A percentile compares a stretch with the other conserved stretches of the same genome.
Evolutionary conservation across 2,113 vertebrate species (phyloP).

Genomic region (Chloebia gouldiae): DNA sequence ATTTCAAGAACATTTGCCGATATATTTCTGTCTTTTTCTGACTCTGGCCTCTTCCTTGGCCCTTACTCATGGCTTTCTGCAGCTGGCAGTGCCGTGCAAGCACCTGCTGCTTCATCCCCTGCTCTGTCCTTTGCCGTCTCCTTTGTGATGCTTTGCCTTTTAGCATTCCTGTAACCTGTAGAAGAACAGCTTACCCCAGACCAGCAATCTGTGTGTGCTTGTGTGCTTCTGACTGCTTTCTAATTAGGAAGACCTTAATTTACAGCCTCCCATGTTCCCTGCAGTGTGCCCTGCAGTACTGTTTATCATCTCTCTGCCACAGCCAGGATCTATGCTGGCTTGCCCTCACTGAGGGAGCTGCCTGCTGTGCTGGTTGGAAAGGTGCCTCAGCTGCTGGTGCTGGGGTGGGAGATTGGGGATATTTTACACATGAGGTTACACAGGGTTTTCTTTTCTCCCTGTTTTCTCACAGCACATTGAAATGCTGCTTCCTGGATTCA

Average conservation of each 20-base stretch:
- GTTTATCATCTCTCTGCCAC: background rate
- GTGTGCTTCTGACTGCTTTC: background rate
- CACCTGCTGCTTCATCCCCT: background rate
- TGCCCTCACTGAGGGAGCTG: background rate
- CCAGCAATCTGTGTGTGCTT: background rate
- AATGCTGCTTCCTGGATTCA: background rate
- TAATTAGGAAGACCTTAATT: conserved; percentile 37
- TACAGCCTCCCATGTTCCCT: background rate
- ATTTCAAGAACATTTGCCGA: background rate
- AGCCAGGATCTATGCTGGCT: background rate
- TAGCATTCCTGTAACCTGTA: background rate
- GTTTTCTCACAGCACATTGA: background rate
- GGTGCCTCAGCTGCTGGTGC: background rate
- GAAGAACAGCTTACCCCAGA: background rate
- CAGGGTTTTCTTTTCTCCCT: background rate
- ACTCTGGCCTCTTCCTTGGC: background rate
- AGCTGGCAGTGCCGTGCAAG: background rate
- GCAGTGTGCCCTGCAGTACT: background rate
- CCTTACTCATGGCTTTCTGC: background rate
- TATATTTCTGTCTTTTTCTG: background rate
- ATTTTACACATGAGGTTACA: background rate
- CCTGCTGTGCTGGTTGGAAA: background rate
- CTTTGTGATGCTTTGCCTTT: background rate
- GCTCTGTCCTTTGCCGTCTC: background rate
- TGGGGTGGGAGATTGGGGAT: background rate